Evolutionary conservation across 2,888 invertebrate species (phyloP).

Genomic region (Abrostola tripartita): DNA sequence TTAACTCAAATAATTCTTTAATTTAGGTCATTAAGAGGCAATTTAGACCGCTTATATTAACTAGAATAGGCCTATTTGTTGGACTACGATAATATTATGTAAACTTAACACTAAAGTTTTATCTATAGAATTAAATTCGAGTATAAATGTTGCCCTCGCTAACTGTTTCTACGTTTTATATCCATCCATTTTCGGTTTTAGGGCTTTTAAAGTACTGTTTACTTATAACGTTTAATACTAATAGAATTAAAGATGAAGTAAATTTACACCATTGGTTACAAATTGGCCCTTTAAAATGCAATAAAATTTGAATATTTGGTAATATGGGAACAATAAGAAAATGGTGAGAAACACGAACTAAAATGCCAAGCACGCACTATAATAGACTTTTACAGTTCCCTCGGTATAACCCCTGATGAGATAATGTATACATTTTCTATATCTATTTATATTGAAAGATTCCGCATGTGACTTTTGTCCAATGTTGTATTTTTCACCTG

Average conservation of each 20-base stretch:
- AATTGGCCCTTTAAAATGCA: conserved; percentile 33
- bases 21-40: neutral
- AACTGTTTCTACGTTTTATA: conserved; percentile 30
- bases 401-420: conserved; percentile 30
- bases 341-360: conserved; percentile 30
- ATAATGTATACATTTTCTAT: conserved; percentile 24
- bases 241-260: conserved; percentile 43
- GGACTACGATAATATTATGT: conserved; percentile 31
- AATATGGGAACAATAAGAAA: conserved; percentile 34
- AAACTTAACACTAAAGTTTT: conserved; percentile 27
- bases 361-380: conserved; percentile 8
- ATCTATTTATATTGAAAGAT: neutral
- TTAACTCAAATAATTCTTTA: neutral
- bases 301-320: conserved; percentile 41
- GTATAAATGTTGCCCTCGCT: conserved; percentile 20
- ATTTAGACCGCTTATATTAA: neutral
- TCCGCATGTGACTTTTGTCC: too few relatives aligned
- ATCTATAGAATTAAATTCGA: conserved; percentile 22
- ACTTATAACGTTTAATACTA: conserved; percentile 32
- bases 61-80: conserved; percentile 7
- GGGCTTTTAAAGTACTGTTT: conserved; percentile 30
- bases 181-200: conserved; percentile 29
- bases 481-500: too few relatives aligned
- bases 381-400: conserved; percentile 14
- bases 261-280: conserved; percentile 28